Percentiles rank a stretch among this genome's conserved stretches.
Conservation (phyloP, 2,797 vertebrate genomes). For the Trachurus trachurus region DNA sequence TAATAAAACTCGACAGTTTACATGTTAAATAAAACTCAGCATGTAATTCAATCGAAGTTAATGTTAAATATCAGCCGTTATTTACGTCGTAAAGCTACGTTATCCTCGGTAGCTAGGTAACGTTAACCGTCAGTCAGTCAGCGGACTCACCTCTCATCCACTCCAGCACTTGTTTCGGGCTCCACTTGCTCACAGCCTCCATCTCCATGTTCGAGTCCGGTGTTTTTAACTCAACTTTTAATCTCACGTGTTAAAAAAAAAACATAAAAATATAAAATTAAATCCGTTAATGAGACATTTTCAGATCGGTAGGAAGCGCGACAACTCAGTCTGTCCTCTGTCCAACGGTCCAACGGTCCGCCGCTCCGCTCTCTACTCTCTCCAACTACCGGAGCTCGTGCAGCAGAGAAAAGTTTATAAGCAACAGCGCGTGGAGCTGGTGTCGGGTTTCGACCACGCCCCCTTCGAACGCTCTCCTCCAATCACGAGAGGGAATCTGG, state of each 20-base stretch:
- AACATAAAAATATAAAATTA: no score
- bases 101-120: no score
- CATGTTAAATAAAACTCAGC: no score
- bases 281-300: slow-evolving; percentile 1
- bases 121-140: no score
- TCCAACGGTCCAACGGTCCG: background rate
- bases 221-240: background rate
- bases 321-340: rapidly evolving
- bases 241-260: background rate
- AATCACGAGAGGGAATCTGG: background rate
- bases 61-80: no score
- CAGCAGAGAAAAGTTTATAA: slow-evolving; percentile 27
- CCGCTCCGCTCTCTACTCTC: background rate
- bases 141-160: slow-evolving; percentile 82
- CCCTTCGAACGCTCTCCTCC: background rate
- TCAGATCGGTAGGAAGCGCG: background rate
- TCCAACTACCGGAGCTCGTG: background rate
- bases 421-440: background rate
- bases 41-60: no score
- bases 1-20: no score
- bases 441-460: slow-evolving; percentile 30
- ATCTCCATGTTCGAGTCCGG: slow-evolving; percentile 58
- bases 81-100: no score
- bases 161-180: slow-evolving; percentile 77
- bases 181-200: slow-evolving; percentile 83